A percentile compares a stretch with the other conserved stretches of the same genome.
These are phyloP conservation scores for Microplitis deprimator DNA, from an alignment of 2,888 invertebrate genomes.

Conservation along the genomic window DNA sequence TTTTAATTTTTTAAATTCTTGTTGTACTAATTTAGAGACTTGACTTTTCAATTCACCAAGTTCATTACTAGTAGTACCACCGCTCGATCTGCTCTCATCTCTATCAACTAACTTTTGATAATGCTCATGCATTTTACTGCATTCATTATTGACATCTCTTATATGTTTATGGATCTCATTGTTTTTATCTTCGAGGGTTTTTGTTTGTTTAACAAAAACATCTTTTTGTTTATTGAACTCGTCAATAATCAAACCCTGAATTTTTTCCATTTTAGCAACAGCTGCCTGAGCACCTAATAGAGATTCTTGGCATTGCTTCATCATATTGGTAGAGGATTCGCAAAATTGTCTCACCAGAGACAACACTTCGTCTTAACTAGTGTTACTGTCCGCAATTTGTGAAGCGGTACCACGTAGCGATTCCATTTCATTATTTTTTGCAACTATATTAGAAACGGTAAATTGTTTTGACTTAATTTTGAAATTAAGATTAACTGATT, in stretches of 20 bases:
- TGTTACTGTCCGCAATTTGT: background rate
- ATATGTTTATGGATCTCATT: conserved; percentile 35
- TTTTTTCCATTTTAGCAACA: conserved; percentile 22
- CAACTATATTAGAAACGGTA: background rate
- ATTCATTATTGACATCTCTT: conserved; percentile 19
- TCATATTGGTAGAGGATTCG: conserved; percentile 27
- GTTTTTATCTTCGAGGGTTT: conserved; percentile 32
- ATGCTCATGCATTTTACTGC: background rate
- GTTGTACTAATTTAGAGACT: conserved; percentile 2
- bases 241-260: conserved; percentile 24
- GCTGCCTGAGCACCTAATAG: conserved; percentile 22
- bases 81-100: background rate
- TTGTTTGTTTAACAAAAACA: conserved; percentile 16
- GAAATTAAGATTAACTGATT: conserved; percentile 15
- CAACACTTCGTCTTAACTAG: background rate
- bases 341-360: conserved; percentile 6
- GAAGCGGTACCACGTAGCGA: background rate
- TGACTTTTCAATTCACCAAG: background rate
- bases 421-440: background rate
- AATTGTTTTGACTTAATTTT: conserved; percentile 15
- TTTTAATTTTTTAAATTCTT: background rate
- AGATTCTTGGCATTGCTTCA: conserved; percentile 20
- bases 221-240: conserved; percentile 12
- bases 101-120: background rate
- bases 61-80: background rate